Conservation (phyloP, 2,888 invertebrate genomes). For the Apodemia duryi region DNA sequence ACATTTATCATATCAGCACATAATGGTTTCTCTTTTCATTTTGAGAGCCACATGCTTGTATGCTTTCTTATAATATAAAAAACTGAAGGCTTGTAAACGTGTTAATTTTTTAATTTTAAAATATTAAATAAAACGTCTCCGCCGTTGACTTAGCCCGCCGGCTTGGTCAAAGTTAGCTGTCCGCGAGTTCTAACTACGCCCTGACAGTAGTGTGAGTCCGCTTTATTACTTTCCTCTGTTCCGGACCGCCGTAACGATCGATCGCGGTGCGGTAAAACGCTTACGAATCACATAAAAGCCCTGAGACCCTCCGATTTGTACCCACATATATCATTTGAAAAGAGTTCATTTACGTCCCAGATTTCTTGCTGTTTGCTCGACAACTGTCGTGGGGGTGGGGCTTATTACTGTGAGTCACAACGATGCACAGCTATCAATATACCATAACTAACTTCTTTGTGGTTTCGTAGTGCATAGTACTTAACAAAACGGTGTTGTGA, state of each 20-base stretch:
- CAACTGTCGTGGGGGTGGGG: not conserved
- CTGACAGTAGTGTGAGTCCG: slow-evolving; percentile 17
- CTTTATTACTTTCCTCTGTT: slow-evolving; percentile 28
- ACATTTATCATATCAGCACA: no score
- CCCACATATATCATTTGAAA: slow-evolving; percentile 12
- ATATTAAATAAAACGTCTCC: not conserved
- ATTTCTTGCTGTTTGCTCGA: not conserved
- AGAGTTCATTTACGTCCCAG: slow-evolving; percentile 1
- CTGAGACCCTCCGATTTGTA: slow-evolving; percentile 8
- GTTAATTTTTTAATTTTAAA: no score
- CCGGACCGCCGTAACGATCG: slow-evolving; percentile 18
- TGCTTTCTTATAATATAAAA: no score
- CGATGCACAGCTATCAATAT: not conserved
- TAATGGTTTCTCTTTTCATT: no score
- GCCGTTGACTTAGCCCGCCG: slow-evolving; percentile 14
- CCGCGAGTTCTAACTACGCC: slow-evolving; percentile 15
- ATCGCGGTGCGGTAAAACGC: slow-evolving; percentile 22
- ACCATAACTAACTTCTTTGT: no score
- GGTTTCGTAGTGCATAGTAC: no score
- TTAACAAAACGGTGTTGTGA: no score
- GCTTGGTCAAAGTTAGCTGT: slow-evolving; percentile 25
- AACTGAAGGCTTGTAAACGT: no score
- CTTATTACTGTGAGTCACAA: not conserved
- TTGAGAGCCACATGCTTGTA: no score
- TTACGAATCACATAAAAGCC: slow-evolving; percentile 17